Evolutionary conservation across 2,888 invertebrate genomes (phyloP), one percentile per base, ranked within the genome.

Genomic region (Strigamia maritima): DNA sequence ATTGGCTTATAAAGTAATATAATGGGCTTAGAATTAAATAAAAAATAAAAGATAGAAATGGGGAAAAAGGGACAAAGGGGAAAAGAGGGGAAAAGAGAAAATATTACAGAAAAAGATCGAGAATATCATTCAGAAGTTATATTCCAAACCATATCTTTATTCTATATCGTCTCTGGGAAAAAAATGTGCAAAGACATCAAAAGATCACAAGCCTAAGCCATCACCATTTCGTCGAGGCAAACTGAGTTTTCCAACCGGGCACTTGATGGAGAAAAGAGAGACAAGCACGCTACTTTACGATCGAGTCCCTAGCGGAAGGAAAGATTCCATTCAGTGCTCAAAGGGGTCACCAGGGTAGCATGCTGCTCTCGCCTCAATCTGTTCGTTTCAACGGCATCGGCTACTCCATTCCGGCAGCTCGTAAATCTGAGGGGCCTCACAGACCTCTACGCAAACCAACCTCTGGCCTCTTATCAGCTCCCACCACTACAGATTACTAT

Each of bases 151-250:
- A 70, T 70, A 70, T 70, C 70, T 70, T 70, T 70, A 70, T 70
- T 26, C 70, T 28, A 28, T 70, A 28, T 70, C 70, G 70, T 54
- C 54, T 54, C 19, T 54, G 54, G 54, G 19, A 70, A 28, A 70
- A 70, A 70, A 70, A 70, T 70, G 70, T 70, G 70, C 70, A 70
- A 70, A 70, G 70, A 70, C 70, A 70, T 70, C 70, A 70, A 70
- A 70, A 70, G 70, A 70, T 70, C 70, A 70, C 70, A 70, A 70
- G 70, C n/a, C 70, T 70, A 70, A 70, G 70, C 70, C 70, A 70
- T 70, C 70, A 70, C 70, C 70, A 70, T 70, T 70, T 70, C 26
- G 70, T 28, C 70, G 70, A 70, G 26, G 70, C 70, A 70, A 70
- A 70, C 70, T 70, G 70, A 70, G 70, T 70, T 70, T 70, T 70